Conservation (phyloP, 92 coral and sea anemone genomes). For the Actinernus sp. region DNA sequence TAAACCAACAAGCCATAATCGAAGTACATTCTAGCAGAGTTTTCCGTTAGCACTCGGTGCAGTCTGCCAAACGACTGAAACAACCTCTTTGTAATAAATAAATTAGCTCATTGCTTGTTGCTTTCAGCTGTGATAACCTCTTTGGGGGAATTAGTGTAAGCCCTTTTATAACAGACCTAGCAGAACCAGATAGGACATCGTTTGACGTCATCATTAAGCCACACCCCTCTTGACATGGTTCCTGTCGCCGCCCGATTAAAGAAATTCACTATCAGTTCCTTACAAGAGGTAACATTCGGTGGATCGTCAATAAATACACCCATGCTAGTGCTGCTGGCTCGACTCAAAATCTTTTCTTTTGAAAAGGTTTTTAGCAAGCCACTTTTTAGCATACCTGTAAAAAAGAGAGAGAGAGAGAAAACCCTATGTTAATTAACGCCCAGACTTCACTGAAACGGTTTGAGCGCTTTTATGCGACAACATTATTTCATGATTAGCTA, state of each 20-base stretch:
- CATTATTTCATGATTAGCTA: background rate
- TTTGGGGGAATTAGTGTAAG: too few species aligned
- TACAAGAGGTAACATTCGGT: background rate
- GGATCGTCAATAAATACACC: slow-evolving; percentile 7
- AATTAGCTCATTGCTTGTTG: too few species aligned
- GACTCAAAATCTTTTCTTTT: slow-evolving; percentile 2
- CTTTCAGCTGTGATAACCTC: too few species aligned
- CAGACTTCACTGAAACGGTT: too few species aligned
- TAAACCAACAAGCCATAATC: too few species aligned
- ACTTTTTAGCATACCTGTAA: slow-evolving; percentile 12
- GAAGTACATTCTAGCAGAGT: too few species aligned
- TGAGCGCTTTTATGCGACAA: too few species aligned
- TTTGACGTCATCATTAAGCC: slow-evolving; percentile 17
- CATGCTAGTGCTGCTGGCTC: slow-evolving; percentile 10
- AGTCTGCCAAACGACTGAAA: too few species aligned
- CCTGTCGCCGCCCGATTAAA: slow-evolving; percentile 8
- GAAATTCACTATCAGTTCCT: background rate
- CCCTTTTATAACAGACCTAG: slow-evolving; percentile 14
- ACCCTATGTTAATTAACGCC: too few species aligned
- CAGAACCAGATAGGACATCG: slow-evolving; percentile 1
- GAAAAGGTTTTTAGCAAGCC: slow-evolving; percentile 5
- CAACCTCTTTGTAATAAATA: too few species aligned
- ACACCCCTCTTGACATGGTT: slow-evolving; percentile 4
- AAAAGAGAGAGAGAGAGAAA: too few species aligned
- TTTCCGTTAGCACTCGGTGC: too few species aligned